Percentiles rank a stretch among this genome's conserved stretches.
These are phyloP conservation scores for Cryptosula pallasiana DNA, from an alignment of 2,888 invertebrate genomes.

Conservation along the genomic window DNA sequence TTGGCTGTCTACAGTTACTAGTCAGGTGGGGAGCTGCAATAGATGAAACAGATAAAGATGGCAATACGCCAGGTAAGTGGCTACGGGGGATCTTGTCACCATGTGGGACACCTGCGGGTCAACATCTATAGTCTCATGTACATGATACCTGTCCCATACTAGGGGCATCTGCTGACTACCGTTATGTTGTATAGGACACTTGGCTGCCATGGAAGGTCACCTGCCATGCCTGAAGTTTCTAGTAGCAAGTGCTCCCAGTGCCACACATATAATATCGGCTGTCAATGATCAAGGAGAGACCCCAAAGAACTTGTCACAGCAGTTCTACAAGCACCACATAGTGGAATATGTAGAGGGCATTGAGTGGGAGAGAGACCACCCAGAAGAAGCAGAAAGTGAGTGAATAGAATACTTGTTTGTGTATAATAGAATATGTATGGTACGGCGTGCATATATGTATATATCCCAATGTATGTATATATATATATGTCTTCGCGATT, in stretches of 20 bases:
- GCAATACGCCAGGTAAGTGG: conserved; percentile 50
- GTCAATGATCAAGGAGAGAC: conserved; percentile 55
- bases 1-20: conserved; percentile 52
- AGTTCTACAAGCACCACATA: conserved; percentile 52
- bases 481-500: too few species aligned
- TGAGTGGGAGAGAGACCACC: conserved; percentile 52
- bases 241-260: conserved; percentile 37
- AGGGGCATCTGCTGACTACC: too few species aligned
- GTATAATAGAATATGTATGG: too few species aligned
- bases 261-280: conserved; percentile 43
- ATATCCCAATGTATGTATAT: too few species aligned
- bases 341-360: conserved; percentile 52
- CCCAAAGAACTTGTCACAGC: conserved; percentile 51
- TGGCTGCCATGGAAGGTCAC: conserved; percentile 52
- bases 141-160: too few species aligned
- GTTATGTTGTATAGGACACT: conserved; percentile 51
- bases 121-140: too few species aligned
- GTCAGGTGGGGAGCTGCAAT: conserved; percentile 50
- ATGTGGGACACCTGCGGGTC: too few species aligned
- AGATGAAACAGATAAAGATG: conserved; percentile 51
- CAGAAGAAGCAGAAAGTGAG: conserved; percentile 52
- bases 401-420: conserved; percentile 11
- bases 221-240: conserved; percentile 52
- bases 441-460: too few species aligned
- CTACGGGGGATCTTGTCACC: not conserved